Conservation (phyloP, 2,888 invertebrate genomes). For the Synanthedon myopaeformis region DNA sequence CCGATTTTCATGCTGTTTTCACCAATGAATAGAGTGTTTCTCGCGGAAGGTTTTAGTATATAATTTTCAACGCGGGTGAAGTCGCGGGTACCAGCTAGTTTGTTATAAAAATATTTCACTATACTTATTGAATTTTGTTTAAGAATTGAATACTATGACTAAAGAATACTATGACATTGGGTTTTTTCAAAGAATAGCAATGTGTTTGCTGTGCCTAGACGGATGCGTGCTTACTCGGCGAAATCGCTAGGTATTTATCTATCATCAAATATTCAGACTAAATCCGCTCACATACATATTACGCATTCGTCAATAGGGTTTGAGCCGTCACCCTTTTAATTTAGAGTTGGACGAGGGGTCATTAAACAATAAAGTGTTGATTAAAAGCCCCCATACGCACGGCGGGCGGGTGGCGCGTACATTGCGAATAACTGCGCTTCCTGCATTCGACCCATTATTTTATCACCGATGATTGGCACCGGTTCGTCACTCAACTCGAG, state of each 20-base stretch:
- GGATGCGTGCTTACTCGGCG: slow-evolving; percentile 6
- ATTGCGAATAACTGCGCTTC: slow-evolving; percentile 64
- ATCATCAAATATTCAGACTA: slow-evolving; percentile 53
- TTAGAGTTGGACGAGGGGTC: slow-evolving; percentile 66
- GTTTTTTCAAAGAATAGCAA: neutral
- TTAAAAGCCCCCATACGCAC: slow-evolving; percentile 69
- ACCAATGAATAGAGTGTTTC: too few species aligned
- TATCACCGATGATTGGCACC: slow-evolving; percentile 67
- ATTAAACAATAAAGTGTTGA: slow-evolving; percentile 72
- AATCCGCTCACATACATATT: slow-evolving; percentile 60
- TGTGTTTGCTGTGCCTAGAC: slow-evolving; percentile 3
- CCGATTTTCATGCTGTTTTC: too few species aligned
- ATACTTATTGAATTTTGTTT: too few species aligned
- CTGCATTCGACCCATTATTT: slow-evolving; percentile 61
- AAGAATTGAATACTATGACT: too few species aligned
- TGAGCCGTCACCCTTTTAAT: slow-evolving; percentile 70
- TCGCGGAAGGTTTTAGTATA: too few species aligned
- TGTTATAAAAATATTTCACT: too few species aligned
- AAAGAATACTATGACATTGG: too few species aligned
- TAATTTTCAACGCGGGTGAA: too few species aligned
- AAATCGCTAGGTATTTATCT: slow-evolving; percentile 28
- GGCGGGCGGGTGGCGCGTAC: slow-evolving; percentile 20
- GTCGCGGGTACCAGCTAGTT: too few species aligned
- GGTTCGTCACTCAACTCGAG: slow-evolving; percentile 21
- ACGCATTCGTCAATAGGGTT: slow-evolving; percentile 64